phyloP scores from a whole-genome alignment of 2,113 vertebrate species.

The Numida meleagris region DNA sequence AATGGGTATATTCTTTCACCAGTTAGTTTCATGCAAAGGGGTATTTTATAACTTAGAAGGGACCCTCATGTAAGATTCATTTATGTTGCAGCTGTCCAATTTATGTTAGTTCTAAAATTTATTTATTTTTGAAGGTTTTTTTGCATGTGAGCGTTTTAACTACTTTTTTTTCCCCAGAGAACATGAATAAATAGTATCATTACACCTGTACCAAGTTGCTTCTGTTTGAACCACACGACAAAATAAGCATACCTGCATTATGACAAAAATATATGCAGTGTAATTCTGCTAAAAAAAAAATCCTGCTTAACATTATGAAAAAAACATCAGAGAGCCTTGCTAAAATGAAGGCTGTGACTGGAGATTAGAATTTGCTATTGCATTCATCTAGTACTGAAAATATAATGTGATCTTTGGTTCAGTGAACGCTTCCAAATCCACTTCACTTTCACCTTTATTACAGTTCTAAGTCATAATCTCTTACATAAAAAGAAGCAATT shows the following conservation, averaged over 20 bases:
- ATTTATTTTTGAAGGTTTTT: background rate
- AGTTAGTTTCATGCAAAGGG: constrained; percentile 23
- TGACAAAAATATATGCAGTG: background rate
- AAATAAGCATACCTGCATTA: background rate
- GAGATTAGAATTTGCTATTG: constrained; percentile 12
- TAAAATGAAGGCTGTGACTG: background rate
- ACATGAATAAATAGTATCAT: background rate
- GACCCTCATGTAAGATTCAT: background rate
- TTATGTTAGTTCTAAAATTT: background rate
- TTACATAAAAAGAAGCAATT: background rate
- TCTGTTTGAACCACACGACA: background rate
- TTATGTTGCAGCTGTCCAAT: background rate
- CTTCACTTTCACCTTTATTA: constrained; percentile 8
- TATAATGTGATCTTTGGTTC: background rate
- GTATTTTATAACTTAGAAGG: background rate
- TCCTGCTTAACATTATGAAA: background rate
- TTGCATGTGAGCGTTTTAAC: background rate
- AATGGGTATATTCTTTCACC: constrained; percentile 1
- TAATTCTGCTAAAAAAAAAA: background rate
- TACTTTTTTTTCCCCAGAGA: background rate
- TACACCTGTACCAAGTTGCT: background rate
- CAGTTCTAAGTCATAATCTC: background rate
- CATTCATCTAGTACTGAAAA: background rate
- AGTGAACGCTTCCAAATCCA: background rate
- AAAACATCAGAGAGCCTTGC: background rate